Evolutionary conservation across 1,140 invertebrate species (phyloP).

Genomic region (Trichonephila clavipes): DNA sequence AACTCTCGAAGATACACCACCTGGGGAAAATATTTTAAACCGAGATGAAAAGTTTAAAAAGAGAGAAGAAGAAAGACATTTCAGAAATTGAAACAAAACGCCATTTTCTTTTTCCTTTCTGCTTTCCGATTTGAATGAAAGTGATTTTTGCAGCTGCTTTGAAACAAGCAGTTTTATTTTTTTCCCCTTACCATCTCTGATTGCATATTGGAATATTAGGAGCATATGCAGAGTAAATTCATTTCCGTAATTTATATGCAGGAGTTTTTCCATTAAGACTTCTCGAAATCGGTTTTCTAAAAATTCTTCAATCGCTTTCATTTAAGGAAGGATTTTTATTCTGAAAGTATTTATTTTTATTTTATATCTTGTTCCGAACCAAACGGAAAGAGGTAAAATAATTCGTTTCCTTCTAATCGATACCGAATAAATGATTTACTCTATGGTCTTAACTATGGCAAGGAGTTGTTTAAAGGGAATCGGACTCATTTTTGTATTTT

Average conservation of each 20-base stretch:
- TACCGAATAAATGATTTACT: background rate
- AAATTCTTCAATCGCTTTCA: slow-evolving; percentile 1
- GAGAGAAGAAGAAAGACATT: background rate
- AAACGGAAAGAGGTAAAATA: background rate
- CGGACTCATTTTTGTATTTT: no score
- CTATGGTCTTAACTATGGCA: background rate
- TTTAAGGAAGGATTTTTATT: background rate
- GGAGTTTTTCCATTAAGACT: slow-evolving; percentile 15
- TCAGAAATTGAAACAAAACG: slow-evolving; percentile 31
- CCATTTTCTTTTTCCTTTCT: background rate
- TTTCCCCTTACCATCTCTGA: background rate
- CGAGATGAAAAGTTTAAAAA: background rate
- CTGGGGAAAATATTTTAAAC: slow-evolving; percentile 27
- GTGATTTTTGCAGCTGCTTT: slow-evolving; percentile 1
- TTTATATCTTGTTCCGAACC: background rate
- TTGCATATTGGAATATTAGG: slow-evolving; percentile 22
- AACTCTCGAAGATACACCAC: background rate
- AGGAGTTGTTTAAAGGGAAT: background rate
- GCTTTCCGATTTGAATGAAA: background rate
- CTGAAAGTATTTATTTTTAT: background rate
- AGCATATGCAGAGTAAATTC: slow-evolving; percentile 19
- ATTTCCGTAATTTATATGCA: slow-evolving; percentile 37
- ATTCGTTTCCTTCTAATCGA: background rate
- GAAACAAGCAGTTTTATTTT: background rate
- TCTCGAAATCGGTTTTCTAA: slow-evolving; percentile 5